These are phyloP conservation scores for Mus minutoides DNA, from an alignment of 2,797 vertebrate genomes.

Conservation along the genomic window DNA sequence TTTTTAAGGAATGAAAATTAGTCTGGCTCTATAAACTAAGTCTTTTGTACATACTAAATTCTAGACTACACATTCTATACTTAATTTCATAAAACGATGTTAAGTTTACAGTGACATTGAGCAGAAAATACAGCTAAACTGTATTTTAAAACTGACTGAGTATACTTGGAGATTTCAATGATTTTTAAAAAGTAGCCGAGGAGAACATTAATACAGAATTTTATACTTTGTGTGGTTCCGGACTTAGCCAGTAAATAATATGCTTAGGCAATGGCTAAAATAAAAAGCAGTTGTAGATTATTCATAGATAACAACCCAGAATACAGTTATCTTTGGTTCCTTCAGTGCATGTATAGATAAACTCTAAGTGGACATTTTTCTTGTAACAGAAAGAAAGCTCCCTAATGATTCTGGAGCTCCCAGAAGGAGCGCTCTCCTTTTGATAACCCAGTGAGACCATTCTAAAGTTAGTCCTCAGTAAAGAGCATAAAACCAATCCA, in stretches of 20 bases:
- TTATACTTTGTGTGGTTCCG: constrained; percentile 47
- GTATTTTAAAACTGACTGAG: not conserved
- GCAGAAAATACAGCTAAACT: not conserved
- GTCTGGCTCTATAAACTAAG: not conserved
- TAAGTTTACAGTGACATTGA: constrained; percentile 10
- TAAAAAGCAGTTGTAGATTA: not conserved
- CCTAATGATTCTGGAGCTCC: not conserved
- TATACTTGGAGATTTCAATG: constrained; percentile 45
- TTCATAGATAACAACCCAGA: constrained; percentile 45
- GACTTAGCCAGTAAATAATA: constrained; percentile 12
- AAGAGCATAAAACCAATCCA: not conserved
- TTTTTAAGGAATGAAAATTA: not conserved
- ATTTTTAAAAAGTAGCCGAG: not conserved
- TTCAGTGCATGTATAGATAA: not conserved
- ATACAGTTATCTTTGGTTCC: constrained; percentile 19
- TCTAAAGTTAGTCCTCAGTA: not conserved
- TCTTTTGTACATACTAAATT: not conserved
- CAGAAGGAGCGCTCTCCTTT: not conserved
- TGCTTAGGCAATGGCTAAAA: constrained; percentile 7
- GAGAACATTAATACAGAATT: constrained; percentile 46
- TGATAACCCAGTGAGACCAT: not conserved
- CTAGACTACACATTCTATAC: not conserved
- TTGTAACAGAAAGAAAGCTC: constrained; percentile 24
- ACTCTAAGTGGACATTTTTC: not conserved
- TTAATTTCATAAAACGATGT: not conserved